Evolutionary conservation across 2,113 vertebrate species (phyloP), one percentile per base, ranked within the genome.

Genomic region (Gymnogyps californianus): DNA sequence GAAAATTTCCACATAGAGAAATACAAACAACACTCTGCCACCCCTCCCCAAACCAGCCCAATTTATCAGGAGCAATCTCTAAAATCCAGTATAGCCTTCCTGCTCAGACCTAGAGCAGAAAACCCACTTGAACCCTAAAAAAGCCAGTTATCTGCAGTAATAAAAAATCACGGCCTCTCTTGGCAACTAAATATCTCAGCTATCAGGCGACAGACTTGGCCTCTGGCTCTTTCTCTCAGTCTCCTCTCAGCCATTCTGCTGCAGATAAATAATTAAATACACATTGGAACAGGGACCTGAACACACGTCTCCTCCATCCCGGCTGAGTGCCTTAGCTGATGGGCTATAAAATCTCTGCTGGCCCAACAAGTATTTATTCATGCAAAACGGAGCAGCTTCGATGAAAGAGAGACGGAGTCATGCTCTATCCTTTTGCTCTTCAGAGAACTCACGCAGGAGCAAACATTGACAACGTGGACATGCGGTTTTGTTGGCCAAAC

Each of bases 331-430:
- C 96, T 8, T 7, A 58, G 71, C 52, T 66, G 92, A 86, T 62
- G 93, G 95, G 90, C 85, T 94, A 78, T 92, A 93, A 96, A 96
- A 92, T 86, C 90, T 83, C 93, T 89, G 88, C 71, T 92, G 90
- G 90, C 83, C 96, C 83, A 66, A 90, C 90, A 92, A 97, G 90
- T 94, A 95, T 90, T 95, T 94, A 86, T 92, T 74, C 85, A 70
- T 74, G 82, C 49, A 91, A 93, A 96, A 94, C 31, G 55, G 83
- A 95, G 75, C 70, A 72, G 92, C 46, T 88, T 46, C 1, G 0
- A 42, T 2, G 17, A 83, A 47, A 64, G 28, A 55, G 70, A 64
- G 89, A 52, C 0, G 0, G 34, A 88, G 62, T 11, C 1, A 0
- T 12, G 49, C 31, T 66, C 85, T 20, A 25, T 26, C 58, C 70